phyloP scores from a whole-genome alignment of 2,888 invertebrate species.

The Oegoconia quadripuncta region DNA sequence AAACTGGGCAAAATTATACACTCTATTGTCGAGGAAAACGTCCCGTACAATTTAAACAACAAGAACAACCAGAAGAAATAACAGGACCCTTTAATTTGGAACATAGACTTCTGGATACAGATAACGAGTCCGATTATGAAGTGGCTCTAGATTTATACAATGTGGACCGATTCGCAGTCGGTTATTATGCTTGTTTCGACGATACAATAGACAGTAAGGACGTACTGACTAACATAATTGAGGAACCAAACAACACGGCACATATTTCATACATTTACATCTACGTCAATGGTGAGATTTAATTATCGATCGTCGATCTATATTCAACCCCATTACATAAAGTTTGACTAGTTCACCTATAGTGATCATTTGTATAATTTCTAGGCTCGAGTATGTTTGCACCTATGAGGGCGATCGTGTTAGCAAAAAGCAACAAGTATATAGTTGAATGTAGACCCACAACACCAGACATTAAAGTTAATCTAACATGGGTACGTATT shows the following conservation, averaged over 20 bases:
- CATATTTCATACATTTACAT: slow-evolving; percentile 62
- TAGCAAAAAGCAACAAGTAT: slow-evolving; percentile 43
- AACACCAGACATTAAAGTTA: slow-evolving; percentile 60
- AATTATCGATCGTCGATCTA: not conserved
- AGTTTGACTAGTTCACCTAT: slow-evolving; percentile 19
- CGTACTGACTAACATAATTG: slow-evolving; percentile 43
- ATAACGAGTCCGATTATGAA: slow-evolving; percentile 53
- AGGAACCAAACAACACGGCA: slow-evolving; percentile 54
- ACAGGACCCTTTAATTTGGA: slow-evolving; percentile 33
- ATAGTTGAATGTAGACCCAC: slow-evolving; percentile 71
- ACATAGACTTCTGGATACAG: slow-evolving; percentile 22
- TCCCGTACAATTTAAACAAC: slow-evolving; percentile 51
- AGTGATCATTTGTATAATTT: slow-evolving; percentile 40
- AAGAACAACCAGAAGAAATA: slow-evolving; percentile 53
- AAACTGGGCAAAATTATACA: slow-evolving; percentile 61
- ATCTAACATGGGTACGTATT: slow-evolving; percentile 63
- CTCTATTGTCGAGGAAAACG: slow-evolving; percentile 52
- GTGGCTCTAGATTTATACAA: slow-evolving; percentile 62
- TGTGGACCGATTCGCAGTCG: slow-evolving; percentile 68
- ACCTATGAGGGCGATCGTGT: slow-evolving; percentile 58
- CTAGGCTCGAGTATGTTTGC: slow-evolving; percentile 66
- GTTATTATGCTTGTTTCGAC: slow-evolving; percentile 78
- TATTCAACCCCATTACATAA: slow-evolving; percentile 10
- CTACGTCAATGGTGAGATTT: slow-evolving; percentile 66
- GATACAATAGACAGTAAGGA: slow-evolving; percentile 43